Evolutionary conservation across 2,113 vertebrate genomes (phyloP), one percentile per base, ranked within the genome.

Genomic region (Pseudois nayaur): DNA sequence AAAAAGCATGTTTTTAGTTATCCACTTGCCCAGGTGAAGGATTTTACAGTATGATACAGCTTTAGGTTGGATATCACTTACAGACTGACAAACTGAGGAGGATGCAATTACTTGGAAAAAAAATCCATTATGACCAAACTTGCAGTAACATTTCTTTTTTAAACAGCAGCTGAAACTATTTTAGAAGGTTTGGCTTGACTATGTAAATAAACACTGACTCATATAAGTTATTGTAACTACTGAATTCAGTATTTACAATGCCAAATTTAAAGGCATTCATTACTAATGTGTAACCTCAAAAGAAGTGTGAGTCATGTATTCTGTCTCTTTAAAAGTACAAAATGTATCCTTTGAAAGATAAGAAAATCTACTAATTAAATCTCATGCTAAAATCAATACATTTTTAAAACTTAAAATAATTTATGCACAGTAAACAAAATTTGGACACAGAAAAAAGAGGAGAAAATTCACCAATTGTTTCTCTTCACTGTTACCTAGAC

Each of bases 171-270:
- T 94, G 85, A 89, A 93, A 50, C n/a, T 97, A 85, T 90, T 97
- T 97, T 95, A 94, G 95, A 94, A 96, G 87, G 3, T 8, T 55
- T 95, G 94, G 59, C 48, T 97, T 93, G 48, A 67, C 57, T 96
- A 36, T 93, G 60, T 64, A 97, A 98, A 96, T 92, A 97, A 97
- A 96, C 79, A 95, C 52, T 96, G 92, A 97, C 92, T 98, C 95
- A 97, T 93, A 93, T 82, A 96, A 93, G 57, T 96, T 95, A 87
- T 95, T 97, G 64, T 92, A 85, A 97, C 52, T 92, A 87, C 81
- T 95, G 90, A 89, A 90, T 94, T 96, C 92, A 98, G 60, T 98
- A 96, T 97, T 98, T 96, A 90, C 78, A 87, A 81, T 96, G 74
- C 89, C 97, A 96, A 91, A 97, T 96, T 97, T 96, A 94, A 94